Evolutionary conservation across 2,797 vertebrate species (phyloP).

Genomic region (Syngnathus rostellatus): DNA sequence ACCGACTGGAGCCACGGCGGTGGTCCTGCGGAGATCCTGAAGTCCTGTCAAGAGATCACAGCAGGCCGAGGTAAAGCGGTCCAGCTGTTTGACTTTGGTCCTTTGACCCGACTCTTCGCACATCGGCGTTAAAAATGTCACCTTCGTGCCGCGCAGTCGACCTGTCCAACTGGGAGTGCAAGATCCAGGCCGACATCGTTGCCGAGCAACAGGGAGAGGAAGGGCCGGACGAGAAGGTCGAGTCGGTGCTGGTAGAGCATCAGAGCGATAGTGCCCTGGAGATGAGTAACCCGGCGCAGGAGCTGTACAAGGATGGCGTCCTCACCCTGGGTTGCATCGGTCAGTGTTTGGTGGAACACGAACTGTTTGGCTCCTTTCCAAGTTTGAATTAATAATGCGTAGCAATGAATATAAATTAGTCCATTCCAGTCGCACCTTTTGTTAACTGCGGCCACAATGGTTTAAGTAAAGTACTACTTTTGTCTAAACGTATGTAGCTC

Average conservation of each 20-base stretch:
- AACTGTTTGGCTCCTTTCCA: not conserved
- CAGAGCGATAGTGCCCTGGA: slow-evolving; percentile 81
- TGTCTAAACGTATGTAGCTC: too few species aligned
- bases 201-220: slow-evolving; percentile 65
- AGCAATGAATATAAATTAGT: not conserved
- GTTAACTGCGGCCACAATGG: too few species aligned
- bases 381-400: not conserved
- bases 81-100: not conserved
- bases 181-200: slow-evolving; percentile 79
- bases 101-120: not conserved
- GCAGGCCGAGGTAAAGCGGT: slow-evolving; percentile 72
- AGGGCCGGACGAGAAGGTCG: slow-evolving; percentile 53
- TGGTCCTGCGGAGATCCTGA: slow-evolving; percentile 78
- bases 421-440: too few species aligned
- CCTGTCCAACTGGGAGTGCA: slow-evolving; percentile 85
- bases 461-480: too few species aligned
- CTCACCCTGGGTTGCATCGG: slow-evolving; percentile 72
- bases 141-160: slow-evolving; percentile 65
- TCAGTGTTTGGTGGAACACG: not conserved
- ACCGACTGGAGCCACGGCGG: slow-evolving; percentile 72
- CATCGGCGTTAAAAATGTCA: not conserved
- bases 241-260: slow-evolving; percentile 76
- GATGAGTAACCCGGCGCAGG: slow-evolving; percentile 63
- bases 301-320: slow-evolving; percentile 85
- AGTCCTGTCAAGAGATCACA: slow-evolving; percentile 80